phyloP scores from a whole-genome alignment of 2,113 vertebrate genomes.

The Tretioscincus oriximinensis region DNA sequence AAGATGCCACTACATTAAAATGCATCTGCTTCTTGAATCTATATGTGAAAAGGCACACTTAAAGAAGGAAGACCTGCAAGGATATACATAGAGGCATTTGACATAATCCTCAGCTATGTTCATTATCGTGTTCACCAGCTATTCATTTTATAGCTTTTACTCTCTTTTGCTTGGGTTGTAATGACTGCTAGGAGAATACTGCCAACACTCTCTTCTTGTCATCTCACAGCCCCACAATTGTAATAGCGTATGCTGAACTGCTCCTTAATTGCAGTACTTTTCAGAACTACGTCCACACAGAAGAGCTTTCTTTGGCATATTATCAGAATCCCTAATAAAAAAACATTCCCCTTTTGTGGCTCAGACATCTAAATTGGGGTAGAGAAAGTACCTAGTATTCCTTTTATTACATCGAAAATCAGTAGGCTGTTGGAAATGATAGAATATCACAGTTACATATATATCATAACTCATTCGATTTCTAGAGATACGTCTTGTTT shows the following conservation, averaged over 20 bases:
- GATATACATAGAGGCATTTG: not conserved
- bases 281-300: constrained; percentile 32
- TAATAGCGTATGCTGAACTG: constrained; percentile 30
- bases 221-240: constrained; percentile 30
- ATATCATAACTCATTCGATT: not conserved
- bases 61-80: constrained; percentile 9
- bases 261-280: constrained; percentile 31
- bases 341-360: constrained; percentile 20
- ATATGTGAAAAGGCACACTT: constrained; percentile 17
- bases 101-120: constrained; percentile 27
- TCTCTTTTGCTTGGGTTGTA: constrained; percentile 13
- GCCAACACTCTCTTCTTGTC: constrained; percentile 21
- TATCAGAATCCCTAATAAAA: constrained; percentile 13
- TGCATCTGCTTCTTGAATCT: constrained; percentile 24
- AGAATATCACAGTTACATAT: not conserved
- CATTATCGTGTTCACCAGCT: constrained; percentile 18
- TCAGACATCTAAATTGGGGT: not conserved
- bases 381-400: not conserved
- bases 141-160: constrained; percentile 27
- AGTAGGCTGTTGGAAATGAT: not conserved
- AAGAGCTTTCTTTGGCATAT: constrained; percentile 23
- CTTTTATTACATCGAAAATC: not conserved
- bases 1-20: constrained; percentile 35
- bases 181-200: constrained; percentile 36
- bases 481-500: not conserved